Base-by-base conservation (phyloP, 2,797 vertebrate species). In the Oreonectes daqikongensis region DNA sequence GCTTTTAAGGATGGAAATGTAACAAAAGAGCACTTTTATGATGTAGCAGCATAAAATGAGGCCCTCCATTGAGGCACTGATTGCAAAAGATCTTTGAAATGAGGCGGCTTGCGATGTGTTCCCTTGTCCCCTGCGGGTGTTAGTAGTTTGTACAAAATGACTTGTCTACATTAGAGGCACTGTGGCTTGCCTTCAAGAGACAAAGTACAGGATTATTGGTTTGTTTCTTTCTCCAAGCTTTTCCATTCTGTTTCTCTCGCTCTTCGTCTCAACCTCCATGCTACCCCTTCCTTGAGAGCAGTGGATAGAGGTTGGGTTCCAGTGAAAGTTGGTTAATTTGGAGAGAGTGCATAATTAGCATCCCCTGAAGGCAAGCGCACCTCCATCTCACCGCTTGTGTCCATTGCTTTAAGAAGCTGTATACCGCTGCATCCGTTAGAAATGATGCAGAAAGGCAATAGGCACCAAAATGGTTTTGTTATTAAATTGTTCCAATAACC, bases 21-120 rank as follows among this genome's bases (percentile, higher is more conserved):
- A 96, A 98, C 95, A 98, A 98, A 98, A 95, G 90, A 93, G 90
- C 94, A 97, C 93, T 97, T 98, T 95, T 95, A 96, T 96, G 95
- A 97, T 96, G 95, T 95, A 96, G 94, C 94, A 93, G 94, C 93
- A 94, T 95, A 98, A 98, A 97, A 95, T 96, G 95, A 95, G 94
- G 90, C 91, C 86, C 90, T 94, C 90, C 88, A 95, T 96, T 97
- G 94, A 97, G 91, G 84, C 75, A 88, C 89, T 95, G 92, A 95
- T 95, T 95, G 95, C 93, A 93, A 82, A 82, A 82, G 92, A 94
- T 94, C 94, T 94, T 94, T 93, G 94, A 95, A 94, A 92, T 81
- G 90, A 93, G 80, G 90, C 90, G 87, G 92, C 88, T 86, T 81
- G 89, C 69, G 50, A 82, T 90, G 89, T 91, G 90, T 89, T 88